These are phyloP conservation scores for Chlorocebus sabaeus DNA, from an alignment of 2,113 vertebrate genomes.

Conservation along the genomic window DNA sequence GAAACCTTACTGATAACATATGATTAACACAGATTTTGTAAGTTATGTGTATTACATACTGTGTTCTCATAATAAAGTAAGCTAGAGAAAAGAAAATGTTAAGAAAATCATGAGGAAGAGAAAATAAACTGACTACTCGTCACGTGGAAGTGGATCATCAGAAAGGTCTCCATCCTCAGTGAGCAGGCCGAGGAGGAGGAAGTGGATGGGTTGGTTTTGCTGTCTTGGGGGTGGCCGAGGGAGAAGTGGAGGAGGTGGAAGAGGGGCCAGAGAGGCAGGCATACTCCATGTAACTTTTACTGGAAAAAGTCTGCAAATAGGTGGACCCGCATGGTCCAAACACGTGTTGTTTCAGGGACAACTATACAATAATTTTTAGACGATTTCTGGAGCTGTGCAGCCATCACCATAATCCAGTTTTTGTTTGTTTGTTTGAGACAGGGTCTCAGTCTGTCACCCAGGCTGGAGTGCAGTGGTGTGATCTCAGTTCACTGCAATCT, in stretches of 20 bases:
- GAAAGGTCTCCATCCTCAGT: background rate
- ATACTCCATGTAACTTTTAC: background rate
- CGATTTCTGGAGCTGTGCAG: background rate
- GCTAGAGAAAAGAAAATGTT: background rate
- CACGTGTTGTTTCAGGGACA: background rate
- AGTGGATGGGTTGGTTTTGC: background rate
- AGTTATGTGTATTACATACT: background rate
- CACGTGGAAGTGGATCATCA: background rate
- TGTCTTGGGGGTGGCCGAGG: background rate
- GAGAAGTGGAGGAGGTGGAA: background rate
- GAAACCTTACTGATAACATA: background rate
- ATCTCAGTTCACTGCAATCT: background rate
- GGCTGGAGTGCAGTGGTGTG: background rate
- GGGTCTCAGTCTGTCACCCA: background rate
- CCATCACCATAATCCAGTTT: background rate
- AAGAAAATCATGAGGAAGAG: background rate
- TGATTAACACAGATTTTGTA: background rate
- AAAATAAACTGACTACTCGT: background rate
- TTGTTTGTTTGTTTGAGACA: background rate
- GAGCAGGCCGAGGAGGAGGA: background rate
- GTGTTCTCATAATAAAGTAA: background rate
- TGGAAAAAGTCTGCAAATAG: background rate
- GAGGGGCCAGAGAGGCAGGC: background rate
- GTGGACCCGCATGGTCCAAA: background rate
- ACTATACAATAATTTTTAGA: background rate